phyloP scores from a whole-genome alignment of 1,140 invertebrate species.

The Tetraneura akinire region DNA sequence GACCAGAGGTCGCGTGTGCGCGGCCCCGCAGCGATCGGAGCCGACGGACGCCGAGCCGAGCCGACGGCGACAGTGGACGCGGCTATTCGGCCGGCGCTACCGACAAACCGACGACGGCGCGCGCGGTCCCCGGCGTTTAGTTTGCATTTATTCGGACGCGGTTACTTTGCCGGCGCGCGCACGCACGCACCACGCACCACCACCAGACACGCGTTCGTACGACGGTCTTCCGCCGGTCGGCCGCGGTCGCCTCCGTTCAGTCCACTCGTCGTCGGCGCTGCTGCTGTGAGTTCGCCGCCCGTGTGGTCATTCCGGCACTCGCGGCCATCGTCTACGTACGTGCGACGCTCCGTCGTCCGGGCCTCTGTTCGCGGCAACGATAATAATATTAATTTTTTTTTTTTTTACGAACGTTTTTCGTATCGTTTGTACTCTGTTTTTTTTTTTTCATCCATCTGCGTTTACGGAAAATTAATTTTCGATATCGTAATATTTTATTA shows the following conservation, averaged over 20 bases:
- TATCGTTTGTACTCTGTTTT: too few relatives aligned
- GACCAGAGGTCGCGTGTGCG: conserved; percentile 49
- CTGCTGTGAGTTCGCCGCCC: neutral
- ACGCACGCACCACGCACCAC: conserved; percentile 22
- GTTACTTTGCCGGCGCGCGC: conserved; percentile 24
- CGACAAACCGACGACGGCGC: conserved; percentile 43
- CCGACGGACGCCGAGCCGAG: conserved; percentile 10
- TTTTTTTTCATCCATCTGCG: too few relatives aligned
- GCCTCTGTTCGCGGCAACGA: neutral
- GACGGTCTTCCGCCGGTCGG: neutral
- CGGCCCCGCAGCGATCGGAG: conserved; percentile 22
- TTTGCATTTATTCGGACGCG: conserved; percentile 50
- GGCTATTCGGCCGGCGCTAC: conserved; percentile 41
- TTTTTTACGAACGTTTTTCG: too few relatives aligned
- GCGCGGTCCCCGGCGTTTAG: conserved; percentile 43
- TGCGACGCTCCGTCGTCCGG: conserved; percentile 18
- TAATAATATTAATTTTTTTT: conserved; percentile 6
- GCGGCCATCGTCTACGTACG: conserved; percentile 42
- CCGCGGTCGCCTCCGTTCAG: conserved; percentile 6
- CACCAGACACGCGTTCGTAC: neutral
- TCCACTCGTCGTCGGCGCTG: neutral
- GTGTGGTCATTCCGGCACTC: conserved; percentile 49
- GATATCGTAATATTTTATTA: too few relatives aligned
- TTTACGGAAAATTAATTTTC: too few relatives aligned
- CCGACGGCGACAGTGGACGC: conserved; percentile 31